Base-by-base conservation (phyloP, 1,140 invertebrate species). In the Whitmania pigra region DNA sequence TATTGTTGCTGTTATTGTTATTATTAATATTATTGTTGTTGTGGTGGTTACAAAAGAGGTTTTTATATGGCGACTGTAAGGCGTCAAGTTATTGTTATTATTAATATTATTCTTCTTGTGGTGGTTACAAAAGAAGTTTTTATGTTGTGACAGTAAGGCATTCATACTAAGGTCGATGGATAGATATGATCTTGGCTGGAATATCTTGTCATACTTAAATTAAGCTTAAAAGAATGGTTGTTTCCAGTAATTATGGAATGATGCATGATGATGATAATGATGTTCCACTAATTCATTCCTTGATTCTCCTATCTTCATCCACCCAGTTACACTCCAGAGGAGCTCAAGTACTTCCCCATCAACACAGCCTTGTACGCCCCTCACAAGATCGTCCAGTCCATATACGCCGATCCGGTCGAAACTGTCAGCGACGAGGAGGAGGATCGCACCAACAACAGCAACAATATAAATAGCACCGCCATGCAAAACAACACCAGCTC, bases 351-450 rank as follows among this genome's bases (percentile, higher is more conserved):
- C 79, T 89, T 94, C 80, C 94, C 94, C 5, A 75, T 98, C 20
- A 95, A 94, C 79, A 95, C 93, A 13, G 90, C 91, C 69, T 77
- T 93, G 66, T 89, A 89, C 77, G 88, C 89, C 74, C 89, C 90
- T 20, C 84, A 86, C 75, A 85, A 84, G 68, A 83, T 83, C 20
- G 83, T 85, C 72, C 80, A 85, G 73, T 54, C 49, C 29, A 67
- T 74, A n/a, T 72, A 72, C 53, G 43, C 27, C 29, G 71, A 74
- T 40, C 71, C 73, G 5, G 43, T 49, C 43, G 43, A 49, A 49
- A 49, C 25, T 17, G 54, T 74, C n/a, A 74, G 74, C n/a, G 27
- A 71, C 49, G 68, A 66, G 17, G 49, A 63, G 11, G 75, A 74
- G 11, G 71, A 74, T 29, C 71, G 43, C 0, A 49, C 9, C 43